Evolutionary conservation across 2,797 vertebrate genomes (phyloP).

Genomic region (Oryzias dopingdopingensis): DNA sequence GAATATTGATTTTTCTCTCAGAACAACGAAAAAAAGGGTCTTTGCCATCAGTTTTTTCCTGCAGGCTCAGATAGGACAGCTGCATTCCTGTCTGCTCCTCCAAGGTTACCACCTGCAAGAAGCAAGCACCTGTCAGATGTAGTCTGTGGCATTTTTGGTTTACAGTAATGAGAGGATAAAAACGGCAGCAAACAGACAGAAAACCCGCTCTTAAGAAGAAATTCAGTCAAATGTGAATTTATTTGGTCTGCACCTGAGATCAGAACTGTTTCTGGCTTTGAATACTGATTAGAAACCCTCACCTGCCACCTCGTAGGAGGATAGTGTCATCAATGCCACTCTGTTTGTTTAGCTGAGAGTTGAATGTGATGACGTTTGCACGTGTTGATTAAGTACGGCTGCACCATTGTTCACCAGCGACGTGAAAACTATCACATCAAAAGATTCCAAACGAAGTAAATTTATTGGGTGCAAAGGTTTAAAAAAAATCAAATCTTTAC

Average conservation of each 20-base stretch:
- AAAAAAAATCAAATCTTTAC: no score
- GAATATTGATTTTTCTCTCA: slow-evolving; percentile 72
- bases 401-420: slow-evolving; percentile 59
- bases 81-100: slow-evolving; percentile 76
- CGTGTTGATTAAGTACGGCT: slow-evolving; percentile 70
- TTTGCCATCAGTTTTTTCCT: slow-evolving; percentile 64
- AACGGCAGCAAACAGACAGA: slow-evolving; percentile 27
- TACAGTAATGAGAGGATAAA: slow-evolving; percentile 14
- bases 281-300: slow-evolving; percentile 39
- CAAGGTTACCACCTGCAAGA: slow-evolving; percentile 76
- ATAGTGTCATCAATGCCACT: slow-evolving; percentile 42
- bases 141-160: slow-evolving; percentile 48
- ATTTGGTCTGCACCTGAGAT: slow-evolving; percentile 30
- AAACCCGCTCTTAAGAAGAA: slow-evolving; percentile 13
- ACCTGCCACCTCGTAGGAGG: slow-evolving; percentile 25
- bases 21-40: slow-evolving; percentile 45
- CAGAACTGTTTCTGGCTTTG: slow-evolving; percentile 30
- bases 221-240: slow-evolving; percentile 18
- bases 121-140: slow-evolving; percentile 76
- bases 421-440: slow-evolving; percentile 51
- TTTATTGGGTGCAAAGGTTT: slow-evolving; percentile 28
- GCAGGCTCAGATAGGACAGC: slow-evolving; percentile 62
- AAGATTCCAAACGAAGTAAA: slow-evolving; percentile 19
- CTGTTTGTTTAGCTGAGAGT: slow-evolving; percentile 61
- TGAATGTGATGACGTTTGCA: slow-evolving; percentile 64